Conservation (phyloP, 2,888 invertebrate species). For the Hirtodrosophila duncani region DNA sequence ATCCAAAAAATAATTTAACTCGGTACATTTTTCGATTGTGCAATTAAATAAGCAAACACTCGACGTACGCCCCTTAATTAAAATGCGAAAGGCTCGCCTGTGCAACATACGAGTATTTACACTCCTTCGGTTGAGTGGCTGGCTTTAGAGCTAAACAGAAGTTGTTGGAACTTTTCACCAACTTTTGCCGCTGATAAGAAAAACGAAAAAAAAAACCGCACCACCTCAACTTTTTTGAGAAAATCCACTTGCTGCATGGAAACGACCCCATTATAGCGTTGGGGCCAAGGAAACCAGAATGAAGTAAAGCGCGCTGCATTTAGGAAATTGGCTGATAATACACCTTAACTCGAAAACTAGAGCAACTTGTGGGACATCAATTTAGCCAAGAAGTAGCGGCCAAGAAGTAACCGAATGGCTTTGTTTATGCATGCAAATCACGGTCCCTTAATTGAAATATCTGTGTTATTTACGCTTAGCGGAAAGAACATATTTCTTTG, state of each 20-base stretch:
- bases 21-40: slow-evolving; percentile 61
- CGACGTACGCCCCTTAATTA: slow-evolving; percentile 55
- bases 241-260: slow-evolving; percentile 31
- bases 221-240: slow-evolving; percentile 1
- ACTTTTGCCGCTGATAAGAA: slow-evolving; percentile 40
- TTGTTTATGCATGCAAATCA: slow-evolving; percentile 48
- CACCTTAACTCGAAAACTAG: slow-evolving; percentile 23
- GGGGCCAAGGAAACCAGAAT: slow-evolving; percentile 1
- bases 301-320: slow-evolving; percentile 30
- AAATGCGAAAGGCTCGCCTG: slow-evolving; percentile 49
- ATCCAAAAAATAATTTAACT: slow-evolving; percentile 36
- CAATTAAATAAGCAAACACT: slow-evolving; percentile 67
- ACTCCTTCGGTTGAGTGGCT: slow-evolving; percentile 16
- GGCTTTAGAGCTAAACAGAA: slow-evolving; percentile 16
- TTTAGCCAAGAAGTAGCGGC: slow-evolving; percentile 33
- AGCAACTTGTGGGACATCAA: slow-evolving; percentile 36
- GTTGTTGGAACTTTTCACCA: slow-evolving; percentile 20
- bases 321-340: slow-evolving; percentile 55
- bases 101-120: slow-evolving; percentile 42
- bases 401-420: slow-evolving; percentile 15
- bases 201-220: slow-evolving; percentile 1
- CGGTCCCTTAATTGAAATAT: slow-evolving; percentile 61
- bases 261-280: slow-evolving; percentile 50
- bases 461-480: slow-evolving; percentile 48
- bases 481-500: slow-evolving; percentile 39